Percentiles rank a stretch among this genome's conserved stretches.
These are phyloP conservation scores for Trissolcus japonicus DNA, from an alignment of 2,888 invertebrate species.

Conservation along the genomic window DNA sequence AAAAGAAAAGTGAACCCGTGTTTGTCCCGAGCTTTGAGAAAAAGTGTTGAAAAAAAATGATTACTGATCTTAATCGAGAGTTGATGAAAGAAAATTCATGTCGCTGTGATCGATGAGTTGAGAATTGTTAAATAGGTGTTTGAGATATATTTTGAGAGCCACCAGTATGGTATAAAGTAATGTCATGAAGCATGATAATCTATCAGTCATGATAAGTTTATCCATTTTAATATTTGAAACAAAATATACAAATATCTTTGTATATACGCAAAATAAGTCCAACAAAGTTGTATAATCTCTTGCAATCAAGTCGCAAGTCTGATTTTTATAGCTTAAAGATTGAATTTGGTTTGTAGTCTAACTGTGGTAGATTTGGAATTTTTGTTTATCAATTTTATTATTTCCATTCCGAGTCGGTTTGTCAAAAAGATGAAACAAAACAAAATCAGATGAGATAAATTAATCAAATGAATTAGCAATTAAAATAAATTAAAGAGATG, in stretches of 20 bases:
- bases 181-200: slow-evolving; percentile 74
- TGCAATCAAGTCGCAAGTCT: slow-evolving; percentile 17
- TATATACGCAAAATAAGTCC: too few species aligned
- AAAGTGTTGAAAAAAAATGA: too few species aligned
- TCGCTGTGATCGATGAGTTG: slow-evolving; percentile 1
- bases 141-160: slow-evolving; percentile 70
- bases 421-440: too few species aligned
- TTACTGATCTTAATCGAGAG: too few species aligned
- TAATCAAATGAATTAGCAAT: too few species aligned
- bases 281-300: too few species aligned
- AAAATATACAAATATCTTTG: too few species aligned
- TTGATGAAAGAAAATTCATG: too few species aligned
- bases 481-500: neutral
- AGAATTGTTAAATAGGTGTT: neutral
- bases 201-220: slow-evolving; percentile 65
- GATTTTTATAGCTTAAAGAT: slow-evolving; percentile 60
- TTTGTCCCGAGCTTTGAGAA: too few species aligned
- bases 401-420: too few species aligned
- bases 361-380: slow-evolving; percentile 63
- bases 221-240: slow-evolving; percentile 30
- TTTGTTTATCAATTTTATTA: too few species aligned
- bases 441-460: too few species aligned
- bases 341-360: slow-evolving; percentile 65
- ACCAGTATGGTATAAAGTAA: slow-evolving; percentile 73
- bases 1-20: neutral